These are phyloP conservation scores for Halichoeres trimaculatus DNA, from an alignment of 2,113 vertebrate species.

Conservation along the genomic window DNA sequence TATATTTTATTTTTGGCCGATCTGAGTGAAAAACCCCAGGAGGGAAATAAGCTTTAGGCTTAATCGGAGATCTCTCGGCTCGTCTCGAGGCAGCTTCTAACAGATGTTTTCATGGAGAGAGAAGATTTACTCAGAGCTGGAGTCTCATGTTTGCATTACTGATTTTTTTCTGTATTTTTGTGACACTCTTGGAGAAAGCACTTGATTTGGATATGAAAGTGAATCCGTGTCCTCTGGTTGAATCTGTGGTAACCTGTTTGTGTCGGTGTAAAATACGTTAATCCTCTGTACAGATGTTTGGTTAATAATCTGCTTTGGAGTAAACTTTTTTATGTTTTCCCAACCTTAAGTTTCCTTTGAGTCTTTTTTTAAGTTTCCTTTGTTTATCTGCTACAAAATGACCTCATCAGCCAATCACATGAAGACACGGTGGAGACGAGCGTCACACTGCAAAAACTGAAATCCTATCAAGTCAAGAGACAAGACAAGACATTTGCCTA, in stretches of 20 bases:
- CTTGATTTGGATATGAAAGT: not conserved
- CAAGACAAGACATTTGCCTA: too few relatives aligned
- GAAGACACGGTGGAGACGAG: too few relatives aligned
- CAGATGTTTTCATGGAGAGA: not conserved
- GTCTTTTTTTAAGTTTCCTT: too few relatives aligned
- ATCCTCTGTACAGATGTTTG: constrained; percentile 54
- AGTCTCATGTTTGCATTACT: not conserved
- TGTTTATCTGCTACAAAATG: too few relatives aligned
- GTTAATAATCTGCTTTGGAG: constrained; percentile 36
- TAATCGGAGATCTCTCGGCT: not conserved
- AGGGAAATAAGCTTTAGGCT: not conserved
- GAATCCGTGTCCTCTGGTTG: constrained; percentile 19
- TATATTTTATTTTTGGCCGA: not conserved
- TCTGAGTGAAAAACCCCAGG: not conserved
- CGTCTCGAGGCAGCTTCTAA: not conserved
- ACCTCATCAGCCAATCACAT: too few relatives aligned
- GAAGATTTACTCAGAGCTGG: not conserved
- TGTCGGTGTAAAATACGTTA: constrained; percentile 67
- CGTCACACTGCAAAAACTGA: too few relatives aligned
- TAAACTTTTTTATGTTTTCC: constrained; percentile 56
- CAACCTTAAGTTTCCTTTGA: not conserved
- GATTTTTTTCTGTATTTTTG: constrained; percentile 14
- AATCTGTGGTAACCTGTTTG: constrained; percentile 49
- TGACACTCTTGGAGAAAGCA: constrained; percentile 24
- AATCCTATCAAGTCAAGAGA: too few relatives aligned